Conservation (phyloP, 1,140 invertebrate species). For the Asobara japonica region DNA sequence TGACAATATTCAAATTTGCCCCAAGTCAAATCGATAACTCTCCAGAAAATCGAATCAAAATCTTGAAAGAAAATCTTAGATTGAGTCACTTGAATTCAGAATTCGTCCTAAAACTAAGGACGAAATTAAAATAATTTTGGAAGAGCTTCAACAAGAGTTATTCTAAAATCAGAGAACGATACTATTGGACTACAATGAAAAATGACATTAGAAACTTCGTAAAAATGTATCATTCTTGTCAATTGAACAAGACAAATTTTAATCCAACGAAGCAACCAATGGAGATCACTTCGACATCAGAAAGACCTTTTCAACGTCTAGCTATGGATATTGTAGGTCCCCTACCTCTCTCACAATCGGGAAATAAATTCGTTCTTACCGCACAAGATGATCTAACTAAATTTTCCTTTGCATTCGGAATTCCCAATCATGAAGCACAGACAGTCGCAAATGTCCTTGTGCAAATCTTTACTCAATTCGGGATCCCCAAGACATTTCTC, state of each 20-base stretch:
- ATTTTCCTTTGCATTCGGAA: constrained; percentile 44
- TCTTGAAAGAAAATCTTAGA: no score
- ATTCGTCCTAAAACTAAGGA: constrained; percentile 46
- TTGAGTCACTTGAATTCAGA: constrained; percentile 16
- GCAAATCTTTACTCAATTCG: constrained; percentile 34
- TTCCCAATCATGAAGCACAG: constrained; percentile 52
- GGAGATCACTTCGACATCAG: constrained; percentile 46
- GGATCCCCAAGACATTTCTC: constrained; percentile 25
- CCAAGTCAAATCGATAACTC: no score
- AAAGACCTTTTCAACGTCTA: constrained; percentile 39
- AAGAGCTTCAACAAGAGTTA: constrained; percentile 45
- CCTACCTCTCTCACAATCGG: constrained; percentile 35
- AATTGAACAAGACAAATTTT: constrained; percentile 47
- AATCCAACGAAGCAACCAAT: constrained; percentile 41
- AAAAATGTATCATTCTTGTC: no score
- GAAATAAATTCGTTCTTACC: no score
- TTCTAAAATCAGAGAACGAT: constrained; percentile 46
- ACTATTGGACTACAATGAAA: constrained; percentile 49
- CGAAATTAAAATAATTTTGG: no score
- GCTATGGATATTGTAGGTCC: constrained; percentile 48
- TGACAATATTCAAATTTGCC: no score
- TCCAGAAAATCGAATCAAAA: no score
- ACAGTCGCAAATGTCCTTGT: constrained; percentile 48
- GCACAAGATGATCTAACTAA: no score
- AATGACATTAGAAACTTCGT: constrained; percentile 45